Percentiles rank a stretch among this genome's conserved stretches.
Conservation (phyloP, 2,113 vertebrate species). For the Xenopus laevis region DNA sequence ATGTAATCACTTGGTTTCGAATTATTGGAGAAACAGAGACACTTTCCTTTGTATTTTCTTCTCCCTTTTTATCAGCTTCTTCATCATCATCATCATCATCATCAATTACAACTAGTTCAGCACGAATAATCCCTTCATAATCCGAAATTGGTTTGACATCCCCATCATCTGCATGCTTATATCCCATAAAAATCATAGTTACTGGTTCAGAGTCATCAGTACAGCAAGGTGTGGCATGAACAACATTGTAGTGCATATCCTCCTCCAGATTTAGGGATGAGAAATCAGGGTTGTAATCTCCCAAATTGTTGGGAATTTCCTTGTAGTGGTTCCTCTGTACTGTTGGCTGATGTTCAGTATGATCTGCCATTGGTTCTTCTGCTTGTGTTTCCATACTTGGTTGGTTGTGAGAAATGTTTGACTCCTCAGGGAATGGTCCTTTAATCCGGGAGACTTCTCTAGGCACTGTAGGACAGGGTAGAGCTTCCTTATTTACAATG, state of each 20-base stretch:
- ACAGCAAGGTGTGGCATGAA: constrained; percentile 64
- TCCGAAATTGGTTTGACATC: constrained; percentile 53
- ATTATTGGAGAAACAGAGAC: constrained; percentile 73
- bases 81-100: constrained; percentile 62
- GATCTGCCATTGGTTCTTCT: not conserved
- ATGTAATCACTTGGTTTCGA: constrained; percentile 76
- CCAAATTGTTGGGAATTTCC: constrained; percentile 44
- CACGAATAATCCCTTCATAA: constrained; percentile 77
- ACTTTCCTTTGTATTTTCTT: constrained; percentile 47
- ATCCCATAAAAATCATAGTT: constrained; percentile 97
- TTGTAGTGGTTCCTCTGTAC: constrained; percentile 47
- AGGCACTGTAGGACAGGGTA: constrained; percentile 31
- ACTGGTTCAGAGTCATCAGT: constrained; percentile 67
- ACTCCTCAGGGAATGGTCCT: not conserved
- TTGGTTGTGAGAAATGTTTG: not conserved
- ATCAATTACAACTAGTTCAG: constrained; percentile 84
- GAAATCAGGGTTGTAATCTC: constrained; percentile 28
- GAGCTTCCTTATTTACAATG: constrained; percentile 42
- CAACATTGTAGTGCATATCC: constrained; percentile 58
- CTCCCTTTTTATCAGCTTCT: constrained; percentile 53
- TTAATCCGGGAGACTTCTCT: constrained; percentile 32
- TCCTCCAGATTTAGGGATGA: constrained; percentile 53
- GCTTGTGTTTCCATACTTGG: constrained; percentile 21
- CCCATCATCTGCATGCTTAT: constrained; percentile 73
- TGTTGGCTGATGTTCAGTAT: constrained; percentile 46